A percentile compares a stretch with the other conserved stretches of the same genome.
These are phyloP conservation scores for Standfussiana lucernea DNA, from an alignment of 2,888 invertebrate genomes.

Conservation along the genomic window DNA sequence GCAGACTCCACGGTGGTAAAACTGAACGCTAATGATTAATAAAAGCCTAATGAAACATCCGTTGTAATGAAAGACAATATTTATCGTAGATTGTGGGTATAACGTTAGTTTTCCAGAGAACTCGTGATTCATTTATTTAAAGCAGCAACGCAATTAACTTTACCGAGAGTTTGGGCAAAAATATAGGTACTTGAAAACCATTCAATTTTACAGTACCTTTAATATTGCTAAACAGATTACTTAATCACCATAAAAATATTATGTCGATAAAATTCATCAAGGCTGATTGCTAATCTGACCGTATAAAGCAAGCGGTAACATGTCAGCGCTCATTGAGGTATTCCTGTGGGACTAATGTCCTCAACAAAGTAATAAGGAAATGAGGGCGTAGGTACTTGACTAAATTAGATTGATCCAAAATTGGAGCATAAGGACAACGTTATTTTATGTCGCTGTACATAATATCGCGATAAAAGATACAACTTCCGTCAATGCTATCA, in stretches of 20 bases:
- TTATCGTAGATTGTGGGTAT: not conserved
- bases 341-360: slow-evolving; percentile 31
- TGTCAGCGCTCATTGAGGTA: slow-evolving; percentile 19
- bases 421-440: too few species aligned
- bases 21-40: slow-evolving; percentile 23
- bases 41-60: slow-evolving; percentile 28
- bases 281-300: slow-evolving; percentile 1
- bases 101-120: slow-evolving; percentile 3
- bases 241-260: slow-evolving; percentile 19
- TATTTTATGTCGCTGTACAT: not conserved
- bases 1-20: slow-evolving; percentile 33
- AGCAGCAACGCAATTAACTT: not conserved
- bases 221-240: slow-evolving; percentile 26
- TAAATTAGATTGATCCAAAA: slow-evolving; percentile 10
- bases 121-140: not conserved
- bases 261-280: slow-evolving; percentile 31
- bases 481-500: too few species aligned
- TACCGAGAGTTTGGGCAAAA: not conserved
- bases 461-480: too few species aligned
- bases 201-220: slow-evolving; percentile 26
- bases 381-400: not conserved
- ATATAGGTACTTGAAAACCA: slow-evolving; percentile 7
- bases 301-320: not conserved
- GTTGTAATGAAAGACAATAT: slow-evolving; percentile 3
- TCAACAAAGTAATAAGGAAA: slow-evolving; percentile 14